phyloP scores from a whole-genome alignment of 53 echinoderm and acorn worm species.

The Hippasteria phrygiana region DNA sequence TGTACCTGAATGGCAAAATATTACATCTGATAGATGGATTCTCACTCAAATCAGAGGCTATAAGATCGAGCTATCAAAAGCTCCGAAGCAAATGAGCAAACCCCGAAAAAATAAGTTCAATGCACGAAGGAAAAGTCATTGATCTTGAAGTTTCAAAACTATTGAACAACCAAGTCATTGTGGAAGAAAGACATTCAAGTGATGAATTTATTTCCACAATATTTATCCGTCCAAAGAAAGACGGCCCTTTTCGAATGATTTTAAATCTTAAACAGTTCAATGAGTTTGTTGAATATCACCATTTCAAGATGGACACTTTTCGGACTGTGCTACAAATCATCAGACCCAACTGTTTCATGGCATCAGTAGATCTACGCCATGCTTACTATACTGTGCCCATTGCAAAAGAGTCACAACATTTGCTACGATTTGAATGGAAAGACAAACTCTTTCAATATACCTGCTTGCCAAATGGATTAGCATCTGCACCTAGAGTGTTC shows the following conservation, averaged over 20 bases:
- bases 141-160: background rate
- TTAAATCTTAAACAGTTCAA: conserved; percentile 51
- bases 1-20: conserved; percentile 11
- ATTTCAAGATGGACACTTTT: conserved; percentile 60
- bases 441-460: conserved; percentile 63
- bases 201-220: conserved; percentile 28
- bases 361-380: conserved; percentile 37
- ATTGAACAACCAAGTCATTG: conserved; percentile 8
- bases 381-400: conserved; percentile 35
- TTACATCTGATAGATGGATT: conserved; percentile 17
- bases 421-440: conserved; percentile 35
- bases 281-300: conserved; percentile 23
- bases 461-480: conserved; percentile 60
- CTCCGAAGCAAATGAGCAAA: background rate
- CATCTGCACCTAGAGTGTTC: conserved; percentile 66
- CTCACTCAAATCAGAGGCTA: background rate
- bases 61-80: conserved; percentile 12
- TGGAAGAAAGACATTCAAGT: conserved; percentile 38
- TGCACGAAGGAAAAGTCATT: background rate
- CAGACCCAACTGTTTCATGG: conserved; percentile 47
- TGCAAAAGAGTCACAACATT: conserved; percentile 23
- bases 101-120: background rate
- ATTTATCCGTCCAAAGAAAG: conserved; percentile 30
- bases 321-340: conserved; percentile 34
- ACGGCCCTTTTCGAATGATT: conserved; percentile 36